A percentile compares a stretch with the other conserved stretches of the same genome.
These are phyloP conservation scores for Sphyrna mokarran DNA, from an alignment of 2,113 vertebrate genomes.

Conservation along the genomic window DNA sequence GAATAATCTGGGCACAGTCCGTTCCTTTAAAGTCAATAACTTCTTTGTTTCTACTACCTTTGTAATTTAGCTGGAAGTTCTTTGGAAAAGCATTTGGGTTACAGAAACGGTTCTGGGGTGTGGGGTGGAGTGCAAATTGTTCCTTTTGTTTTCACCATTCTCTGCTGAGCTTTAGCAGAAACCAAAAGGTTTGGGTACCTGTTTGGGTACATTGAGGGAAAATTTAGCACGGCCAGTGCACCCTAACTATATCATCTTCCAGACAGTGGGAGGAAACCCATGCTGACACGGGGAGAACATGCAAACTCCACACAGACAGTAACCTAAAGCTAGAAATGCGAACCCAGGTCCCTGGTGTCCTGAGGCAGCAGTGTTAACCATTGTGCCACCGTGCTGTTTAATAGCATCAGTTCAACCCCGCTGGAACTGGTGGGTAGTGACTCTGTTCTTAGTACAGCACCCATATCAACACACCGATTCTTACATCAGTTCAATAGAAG, in stretches of 20 bases:
- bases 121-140: neutral
- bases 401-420: neutral
- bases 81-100: neutral
- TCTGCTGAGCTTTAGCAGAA: neutral
- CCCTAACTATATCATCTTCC: too few species aligned
- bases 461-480: neutral
- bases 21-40: slow-evolving; percentile 27
- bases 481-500: neutral
- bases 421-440: neutral
- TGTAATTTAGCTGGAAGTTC: neutral
- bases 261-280: too few species aligned
- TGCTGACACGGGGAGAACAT: too few species aligned
- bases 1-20: neutral
- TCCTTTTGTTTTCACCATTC: neutral
- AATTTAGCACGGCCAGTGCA: too few species aligned
- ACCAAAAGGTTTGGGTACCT: too few species aligned
- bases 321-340: too few species aligned
- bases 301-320: too few species aligned
- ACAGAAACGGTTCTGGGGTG: too few species aligned
- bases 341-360: too few species aligned
- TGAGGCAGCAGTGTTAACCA: too few species aligned
- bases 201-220: too few species aligned
- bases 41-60: neutral
- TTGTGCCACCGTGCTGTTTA: too few species aligned
- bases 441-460: neutral